These are phyloP conservation scores for Labroides dimidiatus DNA, from an alignment of 2,797 vertebrate species.

Conservation along the genomic window DNA sequence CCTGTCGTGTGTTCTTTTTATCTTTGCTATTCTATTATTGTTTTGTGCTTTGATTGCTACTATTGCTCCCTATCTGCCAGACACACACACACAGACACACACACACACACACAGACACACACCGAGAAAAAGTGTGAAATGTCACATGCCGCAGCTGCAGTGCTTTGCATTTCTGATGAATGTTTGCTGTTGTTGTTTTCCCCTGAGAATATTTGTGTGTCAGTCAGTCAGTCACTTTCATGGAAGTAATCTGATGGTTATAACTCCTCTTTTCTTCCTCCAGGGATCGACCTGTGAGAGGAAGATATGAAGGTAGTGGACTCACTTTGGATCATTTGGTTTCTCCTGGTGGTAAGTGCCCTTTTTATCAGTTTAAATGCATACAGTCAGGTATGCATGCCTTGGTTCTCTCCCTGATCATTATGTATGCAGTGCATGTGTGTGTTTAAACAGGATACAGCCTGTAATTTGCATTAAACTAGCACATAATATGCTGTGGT, in stretches of 20 bases:
- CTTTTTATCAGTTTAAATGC: constrained; percentile 15
- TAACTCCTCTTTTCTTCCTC: constrained; percentile 32
- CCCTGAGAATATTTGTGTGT: constrained; percentile 59
- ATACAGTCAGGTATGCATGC: constrained; percentile 8
- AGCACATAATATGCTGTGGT: constrained; percentile 33
- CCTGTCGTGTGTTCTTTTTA: not conserved
- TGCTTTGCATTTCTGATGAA: constrained; percentile 69
- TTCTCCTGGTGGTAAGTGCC: constrained; percentile 67
- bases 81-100: not conserved
- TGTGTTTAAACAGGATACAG: constrained; percentile 7
- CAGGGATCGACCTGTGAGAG: constrained; percentile 44
- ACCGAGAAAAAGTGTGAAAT: constrained; percentile 8
- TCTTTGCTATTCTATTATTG: constrained; percentile 4
- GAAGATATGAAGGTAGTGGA: constrained; percentile 64
- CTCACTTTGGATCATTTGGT: constrained; percentile 63
- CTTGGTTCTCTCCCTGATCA: not conserved
- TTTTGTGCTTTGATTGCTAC: constrained; percentile 10
- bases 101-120: not conserved
- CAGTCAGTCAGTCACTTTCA: constrained; percentile 56
- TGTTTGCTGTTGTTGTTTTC: constrained; percentile 35
- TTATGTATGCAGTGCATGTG: constrained; percentile 4
- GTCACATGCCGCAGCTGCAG: constrained; percentile 40
- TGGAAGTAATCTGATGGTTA: constrained; percentile 24
- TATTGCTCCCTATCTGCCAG: not conserved
- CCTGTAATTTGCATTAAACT: constrained; percentile 29